phyloP scores from a whole-genome alignment of 2,113 vertebrate genomes.

The Ailuropoda melanoleuca region DNA sequence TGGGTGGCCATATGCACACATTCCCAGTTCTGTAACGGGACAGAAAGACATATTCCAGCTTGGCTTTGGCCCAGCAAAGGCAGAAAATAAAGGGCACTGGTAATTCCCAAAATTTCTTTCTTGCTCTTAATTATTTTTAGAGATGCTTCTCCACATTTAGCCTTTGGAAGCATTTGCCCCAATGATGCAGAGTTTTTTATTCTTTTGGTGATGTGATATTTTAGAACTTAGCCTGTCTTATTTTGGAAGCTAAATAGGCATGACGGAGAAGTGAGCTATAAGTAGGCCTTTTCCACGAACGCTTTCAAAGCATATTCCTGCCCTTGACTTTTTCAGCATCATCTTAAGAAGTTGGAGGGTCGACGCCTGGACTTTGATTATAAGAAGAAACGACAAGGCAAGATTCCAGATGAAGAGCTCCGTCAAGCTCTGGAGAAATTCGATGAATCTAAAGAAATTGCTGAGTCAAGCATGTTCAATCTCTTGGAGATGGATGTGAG shows the following conservation, averaged over 20 bases:
- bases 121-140: not conserved
- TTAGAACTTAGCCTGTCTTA: not conserved
- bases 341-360: slow-evolving; percentile 97
- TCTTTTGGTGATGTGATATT: not conserved
- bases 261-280: not conserved
- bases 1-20: accelerated
- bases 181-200: not conserved
- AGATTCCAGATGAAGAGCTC: slow-evolving; percentile 95
- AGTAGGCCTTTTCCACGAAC: not conserved
- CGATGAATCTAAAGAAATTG: slow-evolving; percentile 97
- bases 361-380: slow-evolving; percentile 98
- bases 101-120: not conserved
- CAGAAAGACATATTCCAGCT: not conserved
- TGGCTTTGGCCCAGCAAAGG: not conserved
- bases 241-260: not conserved
- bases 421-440: slow-evolving; percentile 98
- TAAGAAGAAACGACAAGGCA: slow-evolving; percentile 98
- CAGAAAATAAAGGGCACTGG: not conserved
- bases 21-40: not conserved
- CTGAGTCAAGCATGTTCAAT: slow-evolving; percentile 99
- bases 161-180: not conserved
- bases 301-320: not conserved
- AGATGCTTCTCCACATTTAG: not conserved
- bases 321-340: slow-evolving; percentile 87
- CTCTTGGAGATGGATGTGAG: slow-evolving; percentile 98